A percentile compares a stretch with the other conserved stretches of the same genome.
These are phyloP conservation scores for Germaria angustata DNA, from an alignment of 2,888 invertebrate genomes.

Conservation along the genomic window DNA sequence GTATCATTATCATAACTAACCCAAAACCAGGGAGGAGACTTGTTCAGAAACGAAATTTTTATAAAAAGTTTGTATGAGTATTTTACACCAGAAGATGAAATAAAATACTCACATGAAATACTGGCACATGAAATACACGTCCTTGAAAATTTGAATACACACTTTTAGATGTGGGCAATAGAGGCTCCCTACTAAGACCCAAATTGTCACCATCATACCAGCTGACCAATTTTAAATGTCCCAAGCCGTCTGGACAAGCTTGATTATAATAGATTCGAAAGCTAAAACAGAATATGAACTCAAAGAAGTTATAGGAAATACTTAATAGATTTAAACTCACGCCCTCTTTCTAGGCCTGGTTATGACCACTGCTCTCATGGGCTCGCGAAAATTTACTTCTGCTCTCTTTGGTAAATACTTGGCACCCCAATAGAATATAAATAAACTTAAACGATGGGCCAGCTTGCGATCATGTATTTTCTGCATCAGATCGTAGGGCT, in stretches of 20 bases:
- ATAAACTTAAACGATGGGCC: conserved; percentile 80
- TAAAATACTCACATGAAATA: conserved; percentile 83
- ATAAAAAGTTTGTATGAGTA: no score
- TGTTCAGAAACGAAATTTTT: neutral
- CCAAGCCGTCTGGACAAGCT: conserved; percentile 82
- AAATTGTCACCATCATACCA: conserved; percentile 85
- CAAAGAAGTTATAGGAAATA: neutral
- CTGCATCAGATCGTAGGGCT: conserved; percentile 73
- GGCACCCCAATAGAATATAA: conserved; percentile 86
- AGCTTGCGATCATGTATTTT: conserved; percentile 74
- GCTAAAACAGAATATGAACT: conserved; percentile 75
- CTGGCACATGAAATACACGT: conserved; percentile 85
- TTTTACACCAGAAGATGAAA: no score
- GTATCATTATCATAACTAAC: conserved; percentile 83
- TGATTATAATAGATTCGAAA: conserved; percentile 88
- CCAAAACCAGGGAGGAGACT: conserved; percentile 90
- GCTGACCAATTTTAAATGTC: conserved; percentile 84
- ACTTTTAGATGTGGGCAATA: conserved; percentile 83
- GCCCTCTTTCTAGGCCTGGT: conserved; percentile 81
- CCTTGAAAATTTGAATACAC: conserved; percentile 85
- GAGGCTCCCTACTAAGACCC: conserved; percentile 84
- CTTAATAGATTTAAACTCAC: conserved; percentile 66
- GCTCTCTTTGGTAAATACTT: conserved; percentile 80
- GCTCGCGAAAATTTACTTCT: conserved; percentile 75
- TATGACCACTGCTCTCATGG: conserved; percentile 83